Evolutionary conservation across 2,113 vertebrate genomes (phyloP).

Genomic region (Chionodraco myersi): DNA sequence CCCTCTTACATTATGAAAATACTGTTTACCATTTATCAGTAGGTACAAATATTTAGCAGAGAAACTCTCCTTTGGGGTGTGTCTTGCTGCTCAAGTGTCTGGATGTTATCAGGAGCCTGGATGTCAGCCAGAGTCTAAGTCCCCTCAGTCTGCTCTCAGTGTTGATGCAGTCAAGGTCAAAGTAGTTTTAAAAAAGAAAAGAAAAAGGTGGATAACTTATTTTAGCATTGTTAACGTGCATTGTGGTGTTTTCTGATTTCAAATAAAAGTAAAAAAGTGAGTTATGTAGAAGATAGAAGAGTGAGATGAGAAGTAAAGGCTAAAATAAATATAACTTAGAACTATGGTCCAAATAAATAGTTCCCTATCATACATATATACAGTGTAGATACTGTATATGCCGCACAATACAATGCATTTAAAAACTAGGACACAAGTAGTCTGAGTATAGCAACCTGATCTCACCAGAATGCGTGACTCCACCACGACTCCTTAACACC

Average conservation of each 20-base stretch:
- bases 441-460: neutral
- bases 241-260: neutral
- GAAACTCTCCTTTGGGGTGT: neutral
- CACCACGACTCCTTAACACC: no score
- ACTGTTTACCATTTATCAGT: neutral
- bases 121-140: constrained; percentile 25
- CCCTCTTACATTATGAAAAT: neutral
- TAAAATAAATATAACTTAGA: no score
- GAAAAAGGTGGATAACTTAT: neutral
- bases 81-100: constrained; percentile 6
- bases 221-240: no score
- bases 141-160: neutral
- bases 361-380: no score
- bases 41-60: constrained; percentile 5
- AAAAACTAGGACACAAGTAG: neutral
- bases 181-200: neutral
- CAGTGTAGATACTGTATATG: no score
- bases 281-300: no score
- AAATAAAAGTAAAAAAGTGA: no score
- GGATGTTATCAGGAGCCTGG: constrained; percentile 36
- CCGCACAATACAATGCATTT: no score
- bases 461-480: no score
- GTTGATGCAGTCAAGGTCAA: neutral
- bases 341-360: no score
- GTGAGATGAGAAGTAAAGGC: no score